Conservation (phyloP, 1,140 invertebrate species). For the Bradysia coprophila region DNA sequence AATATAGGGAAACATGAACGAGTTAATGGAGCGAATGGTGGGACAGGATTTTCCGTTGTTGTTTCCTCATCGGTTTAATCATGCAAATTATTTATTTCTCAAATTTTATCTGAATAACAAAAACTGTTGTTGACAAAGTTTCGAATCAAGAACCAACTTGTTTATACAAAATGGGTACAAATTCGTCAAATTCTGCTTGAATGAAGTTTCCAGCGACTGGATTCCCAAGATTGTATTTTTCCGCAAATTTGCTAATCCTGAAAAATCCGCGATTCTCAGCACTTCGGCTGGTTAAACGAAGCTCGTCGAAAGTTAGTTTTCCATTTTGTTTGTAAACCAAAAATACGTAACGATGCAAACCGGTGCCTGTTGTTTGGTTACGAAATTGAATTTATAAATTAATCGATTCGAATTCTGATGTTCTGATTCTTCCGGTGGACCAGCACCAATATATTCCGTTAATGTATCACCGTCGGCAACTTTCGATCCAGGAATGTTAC, state of each 20-base stretch:
- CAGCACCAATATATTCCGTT: conserved; percentile 66
- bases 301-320: conserved; percentile 1
- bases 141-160: conserved; percentile 31
- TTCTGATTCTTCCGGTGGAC: conserved; percentile 62
- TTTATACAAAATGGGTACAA: conserved; percentile 46
- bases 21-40: no score
- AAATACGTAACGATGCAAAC: no score
- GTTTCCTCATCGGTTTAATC: no score
- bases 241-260: conserved; percentile 34
- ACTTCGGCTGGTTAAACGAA: conserved; percentile 32
- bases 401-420: conserved; percentile 83
- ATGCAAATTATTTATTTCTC: no score
- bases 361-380: no score
- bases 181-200: conserved; percentile 60
- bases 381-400: conserved; percentile 53
- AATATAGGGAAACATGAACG: no score
- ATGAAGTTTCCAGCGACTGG: conserved; percentile 57
- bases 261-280: conserved; percentile 56
- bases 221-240: conserved; percentile 22
- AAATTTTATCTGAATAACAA: no score
- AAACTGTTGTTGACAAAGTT: no score
- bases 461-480: conserved; percentile 51
- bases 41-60: no score
- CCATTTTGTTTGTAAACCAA: conserved; percentile 50
- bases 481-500: conserved; percentile 67